Evolutionary conservation across 2,888 invertebrate species (phyloP), one percentile per base, ranked within the genome.

Genomic region (Amiota minor): DNA sequence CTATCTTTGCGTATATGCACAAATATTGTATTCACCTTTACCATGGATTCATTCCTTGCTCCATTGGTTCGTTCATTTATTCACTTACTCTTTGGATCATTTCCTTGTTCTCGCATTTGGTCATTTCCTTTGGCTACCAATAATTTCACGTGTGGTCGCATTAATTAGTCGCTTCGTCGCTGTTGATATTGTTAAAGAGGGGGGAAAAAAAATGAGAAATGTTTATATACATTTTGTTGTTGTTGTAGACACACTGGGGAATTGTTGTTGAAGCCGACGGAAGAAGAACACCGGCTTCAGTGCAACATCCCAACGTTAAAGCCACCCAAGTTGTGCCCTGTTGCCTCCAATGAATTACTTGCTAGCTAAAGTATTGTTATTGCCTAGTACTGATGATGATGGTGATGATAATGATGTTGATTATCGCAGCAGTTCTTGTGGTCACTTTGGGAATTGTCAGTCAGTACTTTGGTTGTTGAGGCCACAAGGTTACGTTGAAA

Each of bases 81-180:
- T 59, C 18, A 18, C 20, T n/a, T 59, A 12, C 11, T 11, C 18
- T n/a, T 59, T 59, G 59, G 4, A 16, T 35, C 35, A 35, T 35
- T 35, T 35, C 35, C 35, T 35, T 35, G 6, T 35, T 35, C 35
- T 35, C 45, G 16, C 64, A 64, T 16, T 64, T 46, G n/a, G 64
- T n/a, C 35, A 64, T 14, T 64, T 35, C 12, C 49, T 35, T 35
- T 35, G 64, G 20, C 53, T 45, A 70, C 46, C 64, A 71, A 69
- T 73, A 72, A 74, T 76, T 74, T 73, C 69, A 74, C 75, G 78
- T 78, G 78, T 78, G 76, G 78, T 76, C 76, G 73, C 72, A 75
- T 73, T 78, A 76, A 78, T 78, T 75, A 78, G 72, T 76, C 75
- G 20, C 18, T 9, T 73, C 9, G 45, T 6, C 11, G 20, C 9